A percentile compares a stretch with the other conserved stretches of the same genome.
Conservation (phyloP, 2,113 vertebrate species). For the Circaetus cinerascens region DNA sequence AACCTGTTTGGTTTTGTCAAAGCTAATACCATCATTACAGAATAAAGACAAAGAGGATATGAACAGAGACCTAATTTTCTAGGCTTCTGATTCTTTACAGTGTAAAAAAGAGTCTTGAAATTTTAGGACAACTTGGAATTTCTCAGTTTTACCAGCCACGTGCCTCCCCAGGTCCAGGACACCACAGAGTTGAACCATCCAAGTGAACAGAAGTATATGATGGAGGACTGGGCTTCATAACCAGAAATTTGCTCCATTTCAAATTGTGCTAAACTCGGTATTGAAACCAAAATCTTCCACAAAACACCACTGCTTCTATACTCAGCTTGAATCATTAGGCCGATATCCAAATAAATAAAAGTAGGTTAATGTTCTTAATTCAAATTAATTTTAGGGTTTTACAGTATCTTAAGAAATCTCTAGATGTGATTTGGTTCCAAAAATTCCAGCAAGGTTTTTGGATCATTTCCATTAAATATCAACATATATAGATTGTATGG, state of each 20-base stretch:
- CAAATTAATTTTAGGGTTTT: background rate
- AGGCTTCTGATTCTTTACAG: background rate
- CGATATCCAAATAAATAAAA: background rate
- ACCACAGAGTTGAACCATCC: background rate
- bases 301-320: background rate
- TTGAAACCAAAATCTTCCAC: background rate
- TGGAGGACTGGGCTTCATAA: background rate
- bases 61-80: background rate
- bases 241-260: background rate
- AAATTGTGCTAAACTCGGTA: background rate
- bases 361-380: background rate
- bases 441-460: background rate
- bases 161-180: background rate
- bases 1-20: background rate
- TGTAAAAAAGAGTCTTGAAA: background rate
- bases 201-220: background rate
- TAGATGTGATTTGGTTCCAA: background rate
- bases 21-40: background rate
- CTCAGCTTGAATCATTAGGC: background rate
- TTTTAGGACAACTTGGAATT: background rate
- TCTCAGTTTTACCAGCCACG: background rate
- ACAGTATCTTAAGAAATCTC: background rate
- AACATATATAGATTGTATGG: background rate
- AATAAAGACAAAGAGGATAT: background rate
- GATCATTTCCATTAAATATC: background rate